Evolutionary conservation across 2,113 vertebrate genomes (phyloP).

Genomic region (Pseudorasbora parva): DNA sequence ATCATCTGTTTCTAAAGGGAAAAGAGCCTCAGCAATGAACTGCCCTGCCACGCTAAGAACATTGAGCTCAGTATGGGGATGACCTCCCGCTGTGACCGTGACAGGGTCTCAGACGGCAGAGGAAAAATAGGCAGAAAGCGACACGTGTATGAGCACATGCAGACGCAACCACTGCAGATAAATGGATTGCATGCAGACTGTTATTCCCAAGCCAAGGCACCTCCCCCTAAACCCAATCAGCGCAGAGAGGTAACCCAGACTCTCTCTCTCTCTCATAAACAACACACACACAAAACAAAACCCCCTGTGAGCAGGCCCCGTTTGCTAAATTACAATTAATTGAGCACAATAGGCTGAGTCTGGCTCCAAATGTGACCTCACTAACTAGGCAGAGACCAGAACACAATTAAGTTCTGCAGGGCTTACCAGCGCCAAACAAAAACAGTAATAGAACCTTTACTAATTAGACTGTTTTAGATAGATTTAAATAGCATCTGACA

Average conservation of each 20-base stretch:
- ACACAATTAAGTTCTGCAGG: slow-evolving; percentile 17
- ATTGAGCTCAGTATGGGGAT: slow-evolving; percentile 1
- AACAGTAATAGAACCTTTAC: background rate
- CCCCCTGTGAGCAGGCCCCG: background rate
- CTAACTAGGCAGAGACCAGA: slow-evolving; percentile 24
- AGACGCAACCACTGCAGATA: background rate
- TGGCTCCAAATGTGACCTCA: slow-evolving; percentile 34
- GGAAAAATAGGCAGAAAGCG: background rate
- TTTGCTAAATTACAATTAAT: slow-evolving; percentile 38
- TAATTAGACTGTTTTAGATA: background rate
- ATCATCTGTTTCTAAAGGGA: slow-evolving; percentile 21
- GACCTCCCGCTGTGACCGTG: slow-evolving; percentile 11
- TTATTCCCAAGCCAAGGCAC: slow-evolving; percentile 13
- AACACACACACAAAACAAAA: background rate
- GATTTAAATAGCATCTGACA: background rate
- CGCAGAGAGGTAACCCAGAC: slow-evolving; percentile 31
- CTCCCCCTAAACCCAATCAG: slow-evolving; percentile 19
- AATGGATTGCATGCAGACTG: slow-evolving; percentile 25
- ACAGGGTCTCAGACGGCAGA: slow-evolving; percentile 1
- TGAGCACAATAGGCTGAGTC: slow-evolving; percentile 39
- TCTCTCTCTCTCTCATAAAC: slow-evolving; percentile 26
- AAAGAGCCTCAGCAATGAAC: slow-evolving; percentile 17
- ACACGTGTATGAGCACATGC: slow-evolving; percentile 9
- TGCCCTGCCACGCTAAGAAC: slow-evolving; percentile 14
- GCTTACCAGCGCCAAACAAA: background rate